Evolutionary conservation across 2,888 invertebrate species (phyloP), one percentile per base, ranked within the genome.

Genomic region (Litoditis marina): DNA sequence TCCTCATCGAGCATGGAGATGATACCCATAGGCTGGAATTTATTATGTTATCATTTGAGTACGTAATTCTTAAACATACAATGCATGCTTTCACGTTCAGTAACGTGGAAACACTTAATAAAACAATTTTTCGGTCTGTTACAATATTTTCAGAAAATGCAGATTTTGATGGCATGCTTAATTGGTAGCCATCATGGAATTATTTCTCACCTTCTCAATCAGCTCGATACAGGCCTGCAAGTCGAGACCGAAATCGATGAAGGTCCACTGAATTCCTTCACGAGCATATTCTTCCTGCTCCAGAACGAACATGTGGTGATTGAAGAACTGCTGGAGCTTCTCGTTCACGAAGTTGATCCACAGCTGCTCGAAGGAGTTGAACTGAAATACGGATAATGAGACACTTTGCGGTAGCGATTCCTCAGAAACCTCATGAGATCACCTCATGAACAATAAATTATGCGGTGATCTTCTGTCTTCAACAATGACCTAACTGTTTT

Each of bases 231-330:
- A 92, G 86, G 92, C 92, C 84, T 90, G 89, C 87, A 94, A 89
- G 87, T 94, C 94, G 91, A 94, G 92, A 86, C 94, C 94, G 86
- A 94, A 94, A 89, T 94, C 93, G 86, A 94, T 94, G 88, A 94
- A 94, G 78, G 88, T 88, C 94, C 94, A 94, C 84, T 91, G 88
- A 87, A 94, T 93, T 84, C 93, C 93, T 86, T 94, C 93, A 83
- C 87, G 88, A 86, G 91, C 91, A 88, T 94, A 94, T 85, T 93
- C 92, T 62, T 74, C 76, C 68, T 76, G 76, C 51, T 93, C 93
- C 81, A 93, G 89, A 83, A 93, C 92, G 87, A 94, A 94, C 93
- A 94, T 94, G 89, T 93, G 85, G 63, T 76, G 76, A 61, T 76
- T 76, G 74, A 94, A 94, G 89, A 93, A 93, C 86, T 93, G 93